phyloP scores from a whole-genome alignment of 2,113 vertebrate species.

The Hippoglossus stenolepis region DNA sequence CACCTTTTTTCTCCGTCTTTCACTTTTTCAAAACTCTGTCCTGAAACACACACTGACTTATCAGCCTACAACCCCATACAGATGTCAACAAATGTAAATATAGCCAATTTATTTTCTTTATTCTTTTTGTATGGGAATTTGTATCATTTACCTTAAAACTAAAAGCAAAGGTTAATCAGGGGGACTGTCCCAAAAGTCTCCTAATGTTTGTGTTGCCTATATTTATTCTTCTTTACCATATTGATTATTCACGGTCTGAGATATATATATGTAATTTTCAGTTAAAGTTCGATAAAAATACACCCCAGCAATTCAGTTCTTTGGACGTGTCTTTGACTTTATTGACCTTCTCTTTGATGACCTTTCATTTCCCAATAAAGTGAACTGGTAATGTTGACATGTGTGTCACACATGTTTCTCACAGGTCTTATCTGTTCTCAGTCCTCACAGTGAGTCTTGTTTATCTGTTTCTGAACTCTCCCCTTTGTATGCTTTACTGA shows the following conservation, averaged over 20 bases:
- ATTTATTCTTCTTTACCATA: slow-evolving; percentile 45
- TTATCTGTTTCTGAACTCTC: slow-evolving; percentile 65
- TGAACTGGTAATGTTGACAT: not conserved
- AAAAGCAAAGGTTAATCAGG: slow-evolving; percentile 60
- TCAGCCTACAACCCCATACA: not conserved
- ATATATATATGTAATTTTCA: slow-evolving; percentile 10
- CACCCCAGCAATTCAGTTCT: slow-evolving; percentile 33
- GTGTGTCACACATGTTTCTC: not conserved
- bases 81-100: not conserved
- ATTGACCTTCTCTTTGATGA: slow-evolving; percentile 48
- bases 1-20: slow-evolving; percentile 67
- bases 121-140: not conserved
- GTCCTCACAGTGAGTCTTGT: slow-evolving; percentile 45
- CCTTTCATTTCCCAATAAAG: slow-evolving; percentile 27
- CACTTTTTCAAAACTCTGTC: slow-evolving; percentile 46
- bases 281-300: slow-evolving; percentile 33
- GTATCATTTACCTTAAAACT: slow-evolving; percentile 41
- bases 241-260: slow-evolving; percentile 39
- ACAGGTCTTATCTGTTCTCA: slow-evolving; percentile 27
- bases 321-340: slow-evolving; percentile 42
- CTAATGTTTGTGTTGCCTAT: slow-evolving; percentile 2
- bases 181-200: slow-evolving; percentile 25
- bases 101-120: not conserved
- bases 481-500: slow-evolving; percentile 61
- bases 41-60: slow-evolving; percentile 12